These are phyloP conservation scores for Hylaea fasciaria DNA, from an alignment of 2,888 invertebrate genomes.

Conservation along the genomic window DNA sequence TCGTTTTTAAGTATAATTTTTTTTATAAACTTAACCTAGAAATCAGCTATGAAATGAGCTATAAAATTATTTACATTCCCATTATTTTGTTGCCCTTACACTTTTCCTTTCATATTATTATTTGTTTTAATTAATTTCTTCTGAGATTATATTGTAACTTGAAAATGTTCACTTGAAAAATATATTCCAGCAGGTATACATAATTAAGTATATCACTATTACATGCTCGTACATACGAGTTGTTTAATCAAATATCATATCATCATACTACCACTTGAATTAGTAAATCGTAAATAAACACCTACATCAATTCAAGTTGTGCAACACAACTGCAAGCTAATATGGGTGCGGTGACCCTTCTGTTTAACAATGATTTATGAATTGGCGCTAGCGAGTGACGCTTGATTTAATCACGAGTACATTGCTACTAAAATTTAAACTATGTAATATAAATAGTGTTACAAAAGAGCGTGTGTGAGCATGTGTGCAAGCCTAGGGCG, in stretches of 20 bases:
- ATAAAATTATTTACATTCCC: no score
- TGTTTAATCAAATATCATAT: not conserved
- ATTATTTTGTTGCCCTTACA: no score
- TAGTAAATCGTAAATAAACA: constrained; percentile 14
- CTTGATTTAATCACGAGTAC: constrained; percentile 33
- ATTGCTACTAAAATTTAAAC: constrained; percentile 21
- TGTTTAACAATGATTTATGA: constrained; percentile 27
- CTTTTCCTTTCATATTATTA: no score
- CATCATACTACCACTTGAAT: not conserved
- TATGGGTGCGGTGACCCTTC: constrained; percentile 18
- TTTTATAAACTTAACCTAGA: no score
- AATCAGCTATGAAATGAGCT: no score
- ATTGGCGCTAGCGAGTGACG: constrained; percentile 21
- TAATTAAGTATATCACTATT: no score
- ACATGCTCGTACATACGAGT: no score
- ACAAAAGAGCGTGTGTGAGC: constrained; percentile 21
- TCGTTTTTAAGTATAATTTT: no score
- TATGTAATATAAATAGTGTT: constrained; percentile 11
- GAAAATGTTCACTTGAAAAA: no score
- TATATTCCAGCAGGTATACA: no score
- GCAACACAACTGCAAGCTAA: constrained; percentile 22
- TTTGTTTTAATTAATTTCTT: no score
- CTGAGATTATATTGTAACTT: no score
- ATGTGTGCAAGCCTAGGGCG: constrained; percentile 30
- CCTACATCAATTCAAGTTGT: constrained; percentile 18